Evolutionary conservation across 2,113 vertebrate genomes (phyloP), one percentile per base, ranked within the genome.

Genomic region (Sitta europaea): DNA sequence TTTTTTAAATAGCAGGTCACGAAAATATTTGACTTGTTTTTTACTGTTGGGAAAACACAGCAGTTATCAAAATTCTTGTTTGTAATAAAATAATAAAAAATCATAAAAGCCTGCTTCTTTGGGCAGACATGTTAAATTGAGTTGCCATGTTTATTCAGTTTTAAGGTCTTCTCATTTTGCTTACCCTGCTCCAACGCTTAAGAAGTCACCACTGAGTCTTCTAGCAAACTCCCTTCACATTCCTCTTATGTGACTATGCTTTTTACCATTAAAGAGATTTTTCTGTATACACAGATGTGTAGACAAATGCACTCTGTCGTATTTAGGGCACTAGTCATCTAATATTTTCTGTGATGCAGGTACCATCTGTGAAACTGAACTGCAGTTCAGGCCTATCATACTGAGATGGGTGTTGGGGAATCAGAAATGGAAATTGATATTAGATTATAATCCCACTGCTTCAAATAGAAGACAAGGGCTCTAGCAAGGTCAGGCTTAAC

Each of bases 341-440:
- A 83, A 57, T 75, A 67, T 65, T 91, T 92, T 65, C 85, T 96
- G 74, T 5, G 5, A 93, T 83, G 54, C 92, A 96, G 82, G 88
- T 95, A 84, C 86, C 90, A 96, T 86, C 92, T 97, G 94, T 81
- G 83, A 94, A 84, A 65, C 58, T 61, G 72, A 96, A 88, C 33
- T 84, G 54, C 75, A 66, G 55, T 66, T 94, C 80, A 86, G 82
- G 42, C 53, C 79, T 92, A 90, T 90, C 90, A 65, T 50, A 80
- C 12, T 74, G 72, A 80, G 75, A 92, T 5, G 47, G 18, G 33
- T 36, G 50, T 12, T 73, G 50, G 35, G 57, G 53, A 95, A 80
- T 88, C 75, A 81, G 72, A 88, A 70, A 87, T 14, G 12, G 86
- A 94, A 95, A 96, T 0, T 90, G 79, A 66, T 94, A 88, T 80